Base-by-base conservation (phyloP, 2,797 vertebrate genomes). In the Gymnoscopelus braueri region DNA sequence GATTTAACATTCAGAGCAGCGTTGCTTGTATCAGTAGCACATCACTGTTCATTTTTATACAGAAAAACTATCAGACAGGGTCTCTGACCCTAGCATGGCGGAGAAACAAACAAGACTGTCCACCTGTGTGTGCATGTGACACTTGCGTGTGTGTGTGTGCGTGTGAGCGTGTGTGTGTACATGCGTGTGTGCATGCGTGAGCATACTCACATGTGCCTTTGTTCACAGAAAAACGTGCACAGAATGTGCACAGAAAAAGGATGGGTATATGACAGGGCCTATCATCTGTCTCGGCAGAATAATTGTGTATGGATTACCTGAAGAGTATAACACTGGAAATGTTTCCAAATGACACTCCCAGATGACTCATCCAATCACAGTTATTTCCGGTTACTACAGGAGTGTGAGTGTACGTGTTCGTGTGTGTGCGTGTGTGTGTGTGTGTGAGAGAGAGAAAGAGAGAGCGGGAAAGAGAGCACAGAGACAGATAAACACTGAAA, bases 291-390 rank as follows among this genome's bases (percentile, higher is more conserved):
- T 85, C 72, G 70, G 69, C 63, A 78, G 71, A 88, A 84, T 89
- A 90, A 91, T 90, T 88, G 87, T 82, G 87, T 88, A 86, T 88
- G 84, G 87, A 90, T 90, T 87, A 87, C 85, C 84, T 88, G 77
- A 84, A 75, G 84, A 73, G 60, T 80, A 83, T 85, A 87, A 82
- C 84, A 79, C 67, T 79, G 77, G 77, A 80, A 83, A 84, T 74
- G 78, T 84, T 84, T 83, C 76, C 84, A 87, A 67, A 86, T 86
- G 87, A 87, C 88, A 84, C 86, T 88, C 87, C 84, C 82, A 71
- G 84, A 89, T 83, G 87, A 88, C 87, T 87, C 80, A 69, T 83
- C 67, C 81, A 88, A 85, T 90, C 81, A 67, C 85, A 81, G 84
- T 88, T 85, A 88, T 89, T 88, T 90, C 88, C 84, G 85, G 85